Evolutionary conservation across 2,113 vertebrate genomes (phyloP), one percentile per base, ranked within the genome.

Genomic region (Aspidoscelis tigris): DNA sequence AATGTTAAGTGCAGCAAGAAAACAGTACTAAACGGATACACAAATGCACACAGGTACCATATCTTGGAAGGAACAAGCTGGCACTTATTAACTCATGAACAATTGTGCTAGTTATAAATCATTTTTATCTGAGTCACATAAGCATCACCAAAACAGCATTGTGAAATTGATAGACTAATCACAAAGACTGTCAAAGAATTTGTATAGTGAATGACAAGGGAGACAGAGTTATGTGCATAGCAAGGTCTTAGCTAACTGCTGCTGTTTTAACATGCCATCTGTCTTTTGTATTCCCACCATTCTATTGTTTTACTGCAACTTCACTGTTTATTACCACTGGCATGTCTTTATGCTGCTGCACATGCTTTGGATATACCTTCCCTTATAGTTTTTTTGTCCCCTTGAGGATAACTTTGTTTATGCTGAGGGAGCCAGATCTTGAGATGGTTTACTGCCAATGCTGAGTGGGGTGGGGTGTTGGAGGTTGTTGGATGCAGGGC

Each of bases 1-100:
- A 61, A 71, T 81, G 22, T n/a, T 64, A 71, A 80, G 20, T 58
- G 33, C 87, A 66, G 8, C 3, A 65, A 64, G 39, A 8, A 71
- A 61, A 82, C 47, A 9, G 47, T 50, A 50, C 5, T 50, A 50
- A 50, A 50, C 47, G 8, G 47, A 50, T 50, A 50, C 47, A 50
- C 8, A 9, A 50, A 50, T 9, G 47, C 47, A 50, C 47, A 50
- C 47, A 88, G 66, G 58, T 55, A 4, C 69, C 12, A 78, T 55
- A 55, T 61, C 4, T 43, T 74, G 75, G 41, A 24, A 50, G 89
- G 75, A 70, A 21, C 2, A 81, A 80, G 64, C 76, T 73, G 74
- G 66, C 69, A 61, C 16, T 76, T 87, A 79, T 55, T 84, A 41
- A 65, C 66, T 85, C 2, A 73, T 79, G 12, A 87, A 70, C 77